Evolutionary conservation across 2,888 invertebrate genomes (phyloP).

Genomic region (Zygothrica quintamaculata): DNA sequence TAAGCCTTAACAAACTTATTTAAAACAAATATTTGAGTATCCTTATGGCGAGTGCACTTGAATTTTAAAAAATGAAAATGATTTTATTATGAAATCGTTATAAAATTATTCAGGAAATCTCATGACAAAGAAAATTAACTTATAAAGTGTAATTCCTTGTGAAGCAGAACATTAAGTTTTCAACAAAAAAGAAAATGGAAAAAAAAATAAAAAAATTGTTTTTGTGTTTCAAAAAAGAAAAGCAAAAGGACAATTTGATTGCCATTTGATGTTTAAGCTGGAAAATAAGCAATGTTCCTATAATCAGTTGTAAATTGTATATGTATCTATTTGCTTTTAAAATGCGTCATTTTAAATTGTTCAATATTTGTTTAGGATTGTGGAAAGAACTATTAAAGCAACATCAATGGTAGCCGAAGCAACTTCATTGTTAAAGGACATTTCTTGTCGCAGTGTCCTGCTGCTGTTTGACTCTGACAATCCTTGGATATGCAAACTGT

Average conservation of each 20-base stretch:
- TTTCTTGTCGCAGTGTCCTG: not conserved
- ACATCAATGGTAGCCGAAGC: no score
- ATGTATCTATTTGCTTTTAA: not conserved
- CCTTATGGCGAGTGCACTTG: no score
- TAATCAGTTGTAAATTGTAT: not conserved
- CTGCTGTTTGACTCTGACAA: no score
- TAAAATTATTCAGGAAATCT: not conserved
- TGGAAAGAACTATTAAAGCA: no score
- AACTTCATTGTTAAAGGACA: not conserved
- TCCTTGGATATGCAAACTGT: constrained; percentile 26
- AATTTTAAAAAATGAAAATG: not conserved
- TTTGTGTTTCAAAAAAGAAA: no score
- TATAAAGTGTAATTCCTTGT: no score
- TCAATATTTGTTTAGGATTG: constrained; percentile 1
- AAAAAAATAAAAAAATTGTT: no score
- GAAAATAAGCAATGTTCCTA: not conserved
- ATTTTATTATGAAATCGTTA: not conserved
- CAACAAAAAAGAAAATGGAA: no score
- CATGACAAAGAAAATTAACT: no score
- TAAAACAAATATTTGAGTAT: not conserved
- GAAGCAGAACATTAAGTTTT: no score
- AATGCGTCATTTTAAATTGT: not conserved
- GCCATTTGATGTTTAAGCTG: not conserved
- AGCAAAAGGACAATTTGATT: not conserved
- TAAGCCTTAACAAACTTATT: not conserved